A percentile compares a stretch with the other conserved stretches of the same genome.
phyloP scores from a whole-genome alignment of 2,113 vertebrate species.

The Seriola quinqueradiata region DNA sequence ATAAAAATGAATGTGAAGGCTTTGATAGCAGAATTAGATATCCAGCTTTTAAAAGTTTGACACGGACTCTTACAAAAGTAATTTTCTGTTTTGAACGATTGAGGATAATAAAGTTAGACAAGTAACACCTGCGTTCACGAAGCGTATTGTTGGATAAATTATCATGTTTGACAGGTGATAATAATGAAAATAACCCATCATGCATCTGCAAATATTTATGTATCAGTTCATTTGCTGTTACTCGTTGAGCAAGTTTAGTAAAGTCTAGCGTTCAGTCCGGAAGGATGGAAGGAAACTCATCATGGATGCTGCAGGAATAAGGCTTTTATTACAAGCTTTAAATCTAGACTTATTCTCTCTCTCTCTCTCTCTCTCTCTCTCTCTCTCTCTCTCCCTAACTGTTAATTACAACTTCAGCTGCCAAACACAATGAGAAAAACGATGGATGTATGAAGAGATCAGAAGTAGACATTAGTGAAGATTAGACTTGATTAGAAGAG shows the following conservation, averaged over 20 bases:
- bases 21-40: constrained; percentile 47
- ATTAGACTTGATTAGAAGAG: constrained; percentile 13
- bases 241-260: too few species aligned
- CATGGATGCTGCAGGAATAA: background rate
- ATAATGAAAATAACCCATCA: background rate
- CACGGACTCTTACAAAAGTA: constrained; percentile 18
- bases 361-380: background rate
- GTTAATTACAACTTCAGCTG: constrained; percentile 28
- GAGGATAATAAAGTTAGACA: background rate
- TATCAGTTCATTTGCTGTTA: background rate
- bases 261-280: too few species aligned
- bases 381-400: background rate
- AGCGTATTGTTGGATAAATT: background rate
- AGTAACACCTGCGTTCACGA: background rate
- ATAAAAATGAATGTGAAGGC: constrained; percentile 28
- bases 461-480: constrained; percentile 24
- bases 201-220: background rate
- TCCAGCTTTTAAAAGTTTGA: constrained; percentile 54
- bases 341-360: background rate
- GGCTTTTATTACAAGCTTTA: background rate
- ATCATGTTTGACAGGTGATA: too few species aligned
- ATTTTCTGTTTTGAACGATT: constrained; percentile 9
- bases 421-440: constrained; percentile 26
- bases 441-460: constrained; percentile 2
- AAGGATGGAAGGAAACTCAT: background rate